Evolutionary conservation across 2,888 invertebrate species (phyloP), one percentile per base, ranked within the genome.

Genomic region (Melinaea menophilus): DNA sequence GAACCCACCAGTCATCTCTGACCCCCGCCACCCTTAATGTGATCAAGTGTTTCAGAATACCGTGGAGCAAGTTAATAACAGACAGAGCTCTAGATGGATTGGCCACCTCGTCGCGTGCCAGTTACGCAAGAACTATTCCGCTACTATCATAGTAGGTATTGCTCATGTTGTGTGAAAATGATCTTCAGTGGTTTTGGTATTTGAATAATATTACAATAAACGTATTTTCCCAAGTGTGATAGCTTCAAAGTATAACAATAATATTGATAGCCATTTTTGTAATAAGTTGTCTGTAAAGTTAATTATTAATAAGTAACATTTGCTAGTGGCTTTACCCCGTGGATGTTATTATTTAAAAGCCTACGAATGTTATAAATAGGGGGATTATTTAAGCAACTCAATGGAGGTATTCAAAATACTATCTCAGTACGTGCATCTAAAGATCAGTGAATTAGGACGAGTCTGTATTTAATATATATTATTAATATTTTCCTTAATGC

Each of bases 61-160:
- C 55, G 22, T 62, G 64, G 58, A 64, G 69, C 71, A 70, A 63
- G 65, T 65, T 63, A 65, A 70, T 71, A 66, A 72, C 73, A 76
- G 71, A 67, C 75, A 72, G 70, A 78, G 85, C 74, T 84, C 86
- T 73, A 60, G 66, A 33, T 63, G 65, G 58, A 64, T 68, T 81
- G 81, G 86, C 63, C 72, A 71, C 65, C 66, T 71, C 68, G 66
- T 64, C 71, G 66, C 68, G 68, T 72, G 61, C 85, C 82, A 82
- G 73, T 78, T 71, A 72, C 69, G 70, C 67, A 71, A 81, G 84
- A 80, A 69, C 84, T 73, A 66, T 75, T 70, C 69, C 70, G 66
- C 67, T 72, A 74, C 65, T 74, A 73, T 75, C 75, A 75, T 77
- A 74, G 75, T 22, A 31, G 31, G 51, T 74, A 74, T 73, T 72